Evolutionary conservation across 2,888 invertebrate species (phyloP), one percentile per base, ranked within the genome.

Genomic region (Tortrix viridana): DNA sequence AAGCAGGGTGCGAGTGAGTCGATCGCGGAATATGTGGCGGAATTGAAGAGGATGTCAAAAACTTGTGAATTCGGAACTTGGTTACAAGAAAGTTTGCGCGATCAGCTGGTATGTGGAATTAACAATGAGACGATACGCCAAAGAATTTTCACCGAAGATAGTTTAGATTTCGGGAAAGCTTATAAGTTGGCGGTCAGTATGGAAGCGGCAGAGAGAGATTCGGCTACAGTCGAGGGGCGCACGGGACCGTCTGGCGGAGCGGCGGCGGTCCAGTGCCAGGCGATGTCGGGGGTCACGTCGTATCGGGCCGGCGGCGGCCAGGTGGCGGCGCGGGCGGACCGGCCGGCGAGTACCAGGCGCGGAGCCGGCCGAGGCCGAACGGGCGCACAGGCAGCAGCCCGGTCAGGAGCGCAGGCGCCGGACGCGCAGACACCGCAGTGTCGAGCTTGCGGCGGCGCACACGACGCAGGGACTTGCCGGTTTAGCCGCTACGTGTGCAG

Each of bases 21-120:
- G 16, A 49, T 66, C 4, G 55, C 59, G 14, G 55, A 61, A 7
- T 67, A 57, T 38, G 56, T 65, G 12, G 55, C 68, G 5, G 69
- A 55, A 23, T 43, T 71, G 2, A 70, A 70, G 41, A 67, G 55
- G 48, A 16, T 71, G 47, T 46, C 65, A 1, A 67, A 52, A 20
- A 23, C 54, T 46, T 71, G 69, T 32, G 37, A 50, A 2, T 72
- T 72, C 19, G 44, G 44, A n/a, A 32, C 37, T 22, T 18, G 41
- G 57, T 47, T 16, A 48, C 44, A 50, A 5, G 50, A 52, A 9
- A 60, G 41, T 20, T 20, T 60, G 19, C 23, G 59, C 5, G 59
- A 52, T 19, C 52, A 52, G 59, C 43, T 60, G 7, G 59, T 60
- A 12, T 60, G 59, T 37, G 52, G 52, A 14, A 9, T 60, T 1